These are phyloP conservation scores for Myotis pilosus DNA, from an alignment of 2,797 vertebrate genomes.

Conservation along the genomic window DNA sequence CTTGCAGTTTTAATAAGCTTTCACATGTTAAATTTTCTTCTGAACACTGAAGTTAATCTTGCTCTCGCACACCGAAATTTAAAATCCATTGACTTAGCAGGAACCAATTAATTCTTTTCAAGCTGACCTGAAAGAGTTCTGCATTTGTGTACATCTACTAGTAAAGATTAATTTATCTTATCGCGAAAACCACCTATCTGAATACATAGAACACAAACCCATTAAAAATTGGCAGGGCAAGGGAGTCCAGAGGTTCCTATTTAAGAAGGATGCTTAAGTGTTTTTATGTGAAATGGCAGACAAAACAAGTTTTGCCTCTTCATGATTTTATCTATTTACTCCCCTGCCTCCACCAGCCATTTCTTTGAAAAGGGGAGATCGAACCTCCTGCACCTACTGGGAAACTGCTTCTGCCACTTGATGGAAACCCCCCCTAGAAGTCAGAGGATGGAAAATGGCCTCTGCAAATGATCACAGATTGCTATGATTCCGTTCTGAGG, in stretches of 20 bases:
- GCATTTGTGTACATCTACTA: background rate
- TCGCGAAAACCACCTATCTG: background rate
- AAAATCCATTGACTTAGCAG: background rate
- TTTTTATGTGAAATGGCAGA: background rate
- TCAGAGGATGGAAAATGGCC: background rate
- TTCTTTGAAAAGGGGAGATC: background rate
- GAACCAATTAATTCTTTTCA: background rate
- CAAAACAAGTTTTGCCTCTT: background rate
- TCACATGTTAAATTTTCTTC: background rate
- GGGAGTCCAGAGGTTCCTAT: background rate
- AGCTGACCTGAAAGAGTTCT: background rate
- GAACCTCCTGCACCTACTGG: background rate
- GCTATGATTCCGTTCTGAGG: background rate
- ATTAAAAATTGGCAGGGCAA: background rate
- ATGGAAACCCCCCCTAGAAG: background rate
- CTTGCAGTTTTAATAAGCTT: background rate
- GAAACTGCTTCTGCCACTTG: background rate
- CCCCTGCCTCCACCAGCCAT: background rate
- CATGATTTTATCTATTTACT: background rate
- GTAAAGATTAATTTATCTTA: background rate
- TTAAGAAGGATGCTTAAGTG: background rate
- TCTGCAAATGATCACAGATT: conserved; percentile 24
- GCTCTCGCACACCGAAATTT: background rate
- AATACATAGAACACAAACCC: background rate
- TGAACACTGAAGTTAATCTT: background rate